Conservation (phyloP, 2,797 vertebrate genomes). For the Eurystomus glaucurus region DNA sequence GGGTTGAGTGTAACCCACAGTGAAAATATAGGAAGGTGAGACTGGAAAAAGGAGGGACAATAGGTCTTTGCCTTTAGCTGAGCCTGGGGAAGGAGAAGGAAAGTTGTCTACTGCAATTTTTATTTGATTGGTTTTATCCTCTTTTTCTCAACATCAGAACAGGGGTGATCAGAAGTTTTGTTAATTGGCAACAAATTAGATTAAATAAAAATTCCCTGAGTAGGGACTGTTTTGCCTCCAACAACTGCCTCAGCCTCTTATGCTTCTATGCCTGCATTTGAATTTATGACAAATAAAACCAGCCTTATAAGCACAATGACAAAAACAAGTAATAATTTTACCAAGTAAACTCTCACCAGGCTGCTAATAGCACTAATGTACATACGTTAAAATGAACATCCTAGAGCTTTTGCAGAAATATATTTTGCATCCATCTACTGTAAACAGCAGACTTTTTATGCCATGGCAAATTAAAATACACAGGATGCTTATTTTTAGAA, state of each 20-base stretch:
- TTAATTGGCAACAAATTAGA: neutral
- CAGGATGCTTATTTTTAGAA: neutral
- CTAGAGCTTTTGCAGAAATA: neutral
- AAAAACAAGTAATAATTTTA: slow-evolving; percentile 9
- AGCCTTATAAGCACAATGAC: neutral
- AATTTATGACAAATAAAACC: neutral
- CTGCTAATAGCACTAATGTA: neutral
- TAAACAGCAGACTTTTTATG: neutral
- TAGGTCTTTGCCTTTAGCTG: neutral
- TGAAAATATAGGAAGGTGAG: neutral
- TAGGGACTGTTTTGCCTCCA: neutral
- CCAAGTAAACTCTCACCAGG: neutral
- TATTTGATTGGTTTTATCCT: neutral
- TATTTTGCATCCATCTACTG: neutral
- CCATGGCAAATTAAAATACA: neutral
- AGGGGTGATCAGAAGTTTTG: neutral
- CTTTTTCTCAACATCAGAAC: neutral
- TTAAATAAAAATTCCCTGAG: neutral
- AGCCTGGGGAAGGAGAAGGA: neutral
- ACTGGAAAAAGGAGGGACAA: neutral
- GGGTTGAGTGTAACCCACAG: neutral
- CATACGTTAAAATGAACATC: neutral
- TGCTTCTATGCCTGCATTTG: neutral
- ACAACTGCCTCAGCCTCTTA: neutral
- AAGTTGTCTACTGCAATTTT: neutral